Base-by-base conservation (phyloP, 2,113 vertebrate genomes). In the Pelusios castaneus region DNA sequence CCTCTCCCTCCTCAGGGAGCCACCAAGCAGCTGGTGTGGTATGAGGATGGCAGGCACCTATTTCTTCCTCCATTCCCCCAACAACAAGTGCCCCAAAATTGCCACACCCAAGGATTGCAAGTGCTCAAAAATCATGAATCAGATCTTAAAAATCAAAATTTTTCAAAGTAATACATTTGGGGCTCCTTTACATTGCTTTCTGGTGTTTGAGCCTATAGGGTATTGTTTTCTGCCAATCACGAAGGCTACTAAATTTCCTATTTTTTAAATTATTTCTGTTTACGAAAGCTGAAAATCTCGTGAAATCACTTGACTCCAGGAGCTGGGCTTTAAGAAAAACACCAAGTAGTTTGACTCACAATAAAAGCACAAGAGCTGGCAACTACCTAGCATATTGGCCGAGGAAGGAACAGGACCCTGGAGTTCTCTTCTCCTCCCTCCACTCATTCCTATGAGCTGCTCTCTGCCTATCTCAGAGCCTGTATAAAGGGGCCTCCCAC, bases 1-100 rank as follows among this genome's bases (percentile, higher is more conserved):
- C 14, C 12, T 1, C 0, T 79, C 56, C 4, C 13, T 9, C 17
- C 31, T 56, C 52, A 49, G 91, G 41, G 49, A 78, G 25, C 3
- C 29, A 24, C 2, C 24, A 47, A 67, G 47, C 56, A 58, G 29
- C 12, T 25, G 51, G 63, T 82, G 6, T 75, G 34, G 11, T 54
- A 38, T 16, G 51, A 43, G 8, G 24, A 52, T 49, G 1, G 27
- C 47, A 93, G 24, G 3, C 41, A 5, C n/a, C 80, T 73, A 29
- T 45, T 45, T 84, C 17, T 89, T 47, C 10, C 47, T 47, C 47
- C 47, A 47, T 47, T 47, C 47, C 47, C 47, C 47, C 10, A 47
- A 10, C 47, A 6, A 6, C 47, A 47, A 47, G 47, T 47, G 47
- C 51, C 51, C 14, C 13, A 52, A 16, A 16, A 52, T 52, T 52